phyloP scores from a whole-genome alignment of 2,113 vertebrate species.

The Phylloscopus trochilus region DNA sequence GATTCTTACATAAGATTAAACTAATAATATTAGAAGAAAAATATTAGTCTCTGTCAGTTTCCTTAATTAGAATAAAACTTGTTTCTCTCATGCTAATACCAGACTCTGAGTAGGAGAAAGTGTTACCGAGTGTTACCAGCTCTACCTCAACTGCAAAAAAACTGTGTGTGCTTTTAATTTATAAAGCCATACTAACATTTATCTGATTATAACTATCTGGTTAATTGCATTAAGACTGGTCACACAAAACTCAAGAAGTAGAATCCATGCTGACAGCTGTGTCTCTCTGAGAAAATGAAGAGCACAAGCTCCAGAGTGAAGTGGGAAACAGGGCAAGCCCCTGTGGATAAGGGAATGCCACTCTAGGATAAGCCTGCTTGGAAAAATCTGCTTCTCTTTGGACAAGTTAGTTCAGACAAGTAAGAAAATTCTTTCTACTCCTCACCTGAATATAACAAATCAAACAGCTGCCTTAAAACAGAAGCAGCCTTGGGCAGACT shows the following conservation, averaged over 20 bases:
- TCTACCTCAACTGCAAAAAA: neutral
- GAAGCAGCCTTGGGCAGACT: neutral
- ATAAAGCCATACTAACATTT: neutral
- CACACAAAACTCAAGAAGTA: neutral
- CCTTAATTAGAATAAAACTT: neutral
- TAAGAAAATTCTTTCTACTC: neutral
- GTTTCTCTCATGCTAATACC: neutral
- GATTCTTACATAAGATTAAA: slow-evolving; percentile 23
- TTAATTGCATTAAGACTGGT: neutral
- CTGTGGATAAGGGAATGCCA: neutral
- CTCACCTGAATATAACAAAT: neutral
- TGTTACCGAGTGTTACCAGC: neutral
- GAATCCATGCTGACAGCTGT: neutral
- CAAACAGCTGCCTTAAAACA: neutral
- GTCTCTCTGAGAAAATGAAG: neutral
- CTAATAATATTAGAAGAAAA: neutral
- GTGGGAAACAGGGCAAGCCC: neutral
- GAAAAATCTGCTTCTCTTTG: neutral
- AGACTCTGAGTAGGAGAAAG: neutral
- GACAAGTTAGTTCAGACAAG: neutral
- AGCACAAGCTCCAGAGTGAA: neutral
- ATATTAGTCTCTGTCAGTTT: neutral
- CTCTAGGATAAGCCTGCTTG: neutral
- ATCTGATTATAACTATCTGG: neutral
- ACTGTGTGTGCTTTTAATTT: neutral